Base-by-base conservation (phyloP, 2,113 vertebrate species). In the western clawed frog (Xenopus tropicalis) region DNA sequence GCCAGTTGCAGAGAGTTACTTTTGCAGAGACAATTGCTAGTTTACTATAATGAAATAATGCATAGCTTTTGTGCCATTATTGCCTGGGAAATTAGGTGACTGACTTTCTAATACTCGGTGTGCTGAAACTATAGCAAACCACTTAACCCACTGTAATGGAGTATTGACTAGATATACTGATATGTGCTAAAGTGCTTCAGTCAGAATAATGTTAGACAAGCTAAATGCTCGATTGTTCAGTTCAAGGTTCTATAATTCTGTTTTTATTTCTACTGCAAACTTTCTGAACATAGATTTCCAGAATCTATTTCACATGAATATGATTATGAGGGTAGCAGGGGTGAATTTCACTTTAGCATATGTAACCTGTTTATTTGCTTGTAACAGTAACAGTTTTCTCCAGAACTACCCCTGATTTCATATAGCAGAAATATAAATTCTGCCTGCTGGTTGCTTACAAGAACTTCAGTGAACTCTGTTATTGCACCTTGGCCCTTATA, bases 1-100 rank as follows among this genome's bases (percentile, higher is more conserved):
- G 70, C 54, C 81, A 75, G 77, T 69, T 70, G 76, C 72, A 81
- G 86, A 82, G 57, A 70, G 87, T 85, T 86, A 86, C 82, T 72
- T 87, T 79, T 72, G 79, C 59, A 17, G 78, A 88, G 74, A 80
- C 78, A 86, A 85, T 70, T 84, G 84, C 84, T 88, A 80, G 76
- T 25, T 72, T 78, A 80, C 86, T 86, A 83, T 84, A 86, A 88
- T 86, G 80, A 89, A 89, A 89, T 89, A 88, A 86, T 80, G 68
- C 83, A 90, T 77, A 83, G 73, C 82, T 77, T 71, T 89, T 84
- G 85, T 82, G 80, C 72, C 73, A 80, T 87, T 86, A 88, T 83
- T 88, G 84, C 86, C 84, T 83, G 79, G 85, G 84, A 92, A 89
- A 89, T 91, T 83, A 91, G 85, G 56, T 79, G 85, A 86, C 82